phyloP scores from a whole-genome alignment of 1,140 invertebrate genomes.

The Conus ventricosus region DNA sequence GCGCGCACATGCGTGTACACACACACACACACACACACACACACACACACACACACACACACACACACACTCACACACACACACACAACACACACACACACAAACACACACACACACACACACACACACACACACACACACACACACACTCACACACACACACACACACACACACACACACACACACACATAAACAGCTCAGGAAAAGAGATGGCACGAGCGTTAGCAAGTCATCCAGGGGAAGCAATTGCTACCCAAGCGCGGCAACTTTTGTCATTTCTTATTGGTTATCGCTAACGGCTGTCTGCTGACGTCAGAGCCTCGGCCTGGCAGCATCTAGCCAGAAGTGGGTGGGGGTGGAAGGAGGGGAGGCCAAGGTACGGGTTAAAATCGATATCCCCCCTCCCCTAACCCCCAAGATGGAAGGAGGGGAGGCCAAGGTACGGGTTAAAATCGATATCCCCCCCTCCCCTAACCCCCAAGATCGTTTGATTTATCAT shows the following conservation, averaged over 20 bases:
- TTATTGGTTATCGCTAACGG: background rate
- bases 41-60: no score
- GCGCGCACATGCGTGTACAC: no score
- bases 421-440: background rate
- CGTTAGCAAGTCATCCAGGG: background rate
- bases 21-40: no score
- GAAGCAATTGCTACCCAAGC: background rate
- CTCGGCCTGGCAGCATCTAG: background rate
- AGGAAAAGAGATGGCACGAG: no score
- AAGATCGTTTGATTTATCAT: slow-evolving; percentile 5
- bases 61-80: no score
- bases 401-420: background rate
- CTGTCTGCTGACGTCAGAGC: background rate
- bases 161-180: no score
- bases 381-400: no score
- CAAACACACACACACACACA: no score
- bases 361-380: background rate
- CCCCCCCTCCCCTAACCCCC: background rate
- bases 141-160: no score
- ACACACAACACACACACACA: no score
- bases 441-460: background rate
- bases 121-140: no score
- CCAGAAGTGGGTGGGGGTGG: background rate
- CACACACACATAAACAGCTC: no score
- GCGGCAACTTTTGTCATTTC: background rate